These are phyloP conservation scores for Nasonovia ribisnigri DNA, from an alignment of 2,888 invertebrate species.

Conservation along the genomic window DNA sequence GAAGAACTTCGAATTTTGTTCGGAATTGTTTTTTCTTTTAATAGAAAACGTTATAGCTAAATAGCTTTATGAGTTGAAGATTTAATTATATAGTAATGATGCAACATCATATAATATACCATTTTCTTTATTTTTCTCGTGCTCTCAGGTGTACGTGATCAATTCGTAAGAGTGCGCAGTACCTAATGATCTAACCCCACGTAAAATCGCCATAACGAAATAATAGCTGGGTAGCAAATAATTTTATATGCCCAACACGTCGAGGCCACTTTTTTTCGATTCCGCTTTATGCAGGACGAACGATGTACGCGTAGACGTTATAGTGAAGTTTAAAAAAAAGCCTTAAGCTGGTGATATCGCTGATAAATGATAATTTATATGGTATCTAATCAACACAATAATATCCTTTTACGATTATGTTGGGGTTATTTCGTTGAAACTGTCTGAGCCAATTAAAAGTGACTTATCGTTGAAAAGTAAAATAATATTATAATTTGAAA, in stretches of 20 bases:
- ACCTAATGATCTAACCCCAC: neutral
- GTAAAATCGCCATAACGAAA: neutral
- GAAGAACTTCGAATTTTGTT: neutral
- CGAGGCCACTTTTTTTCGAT: neutral
- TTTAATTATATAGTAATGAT: neutral
- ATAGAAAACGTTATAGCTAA: neutral
- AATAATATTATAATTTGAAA: too few relatives aligned
- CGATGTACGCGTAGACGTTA: too few relatives aligned
- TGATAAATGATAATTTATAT: too few relatives aligned
- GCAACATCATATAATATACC: neutral
- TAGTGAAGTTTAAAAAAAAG: neutral
- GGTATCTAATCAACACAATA: too few relatives aligned
- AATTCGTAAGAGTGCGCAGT: neutral
- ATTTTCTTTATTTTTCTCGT: neutral
- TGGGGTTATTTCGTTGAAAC: too few relatives aligned
- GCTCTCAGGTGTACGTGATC: neutral
- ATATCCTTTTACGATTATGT: too few relatives aligned
- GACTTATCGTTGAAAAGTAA: too few relatives aligned
- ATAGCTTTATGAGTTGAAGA: neutral
- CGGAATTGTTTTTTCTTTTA: neutral
- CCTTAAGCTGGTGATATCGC: neutral
- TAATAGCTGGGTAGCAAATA: neutral
- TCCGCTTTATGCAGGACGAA: neutral
- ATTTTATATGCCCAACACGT: neutral
- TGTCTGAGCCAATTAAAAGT: too few relatives aligned